Percentiles rank a stretch among this genome's conserved stretches.
Conservation (phyloP, 2,113 vertebrate genomes). For the Sprattus sprattus region DNA sequence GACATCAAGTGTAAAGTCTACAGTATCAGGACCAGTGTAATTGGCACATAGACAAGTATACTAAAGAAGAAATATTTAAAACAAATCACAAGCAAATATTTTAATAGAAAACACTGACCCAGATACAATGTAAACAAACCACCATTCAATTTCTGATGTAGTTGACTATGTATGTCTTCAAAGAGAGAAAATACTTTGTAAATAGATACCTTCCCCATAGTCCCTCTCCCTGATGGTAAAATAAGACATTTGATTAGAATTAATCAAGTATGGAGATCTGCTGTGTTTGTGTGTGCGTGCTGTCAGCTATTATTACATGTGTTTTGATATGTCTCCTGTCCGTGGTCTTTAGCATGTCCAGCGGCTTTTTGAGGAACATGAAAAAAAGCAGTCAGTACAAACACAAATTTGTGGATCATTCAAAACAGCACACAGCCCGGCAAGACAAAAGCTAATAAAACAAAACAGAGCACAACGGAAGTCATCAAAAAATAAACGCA, state of each 20-base stretch:
- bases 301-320: background rate
- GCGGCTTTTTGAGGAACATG: no score
- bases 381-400: no score
- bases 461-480: background rate
- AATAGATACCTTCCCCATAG: background rate
- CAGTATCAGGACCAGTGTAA: background rate
- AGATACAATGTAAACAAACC: background rate
- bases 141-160: background rate
- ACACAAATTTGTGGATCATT: no score
- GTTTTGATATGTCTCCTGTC: background rate
- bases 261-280: background rate
- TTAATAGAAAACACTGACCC: slow-evolving; percentile 3
- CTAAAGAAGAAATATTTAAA: background rate
- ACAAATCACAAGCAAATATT: background rate
- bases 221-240: background rate
- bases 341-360: background rate
- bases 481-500: background rate
- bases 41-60: background rate
- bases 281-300: background rate
- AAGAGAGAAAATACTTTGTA: background rate
- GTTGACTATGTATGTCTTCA: background rate
- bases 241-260: background rate
- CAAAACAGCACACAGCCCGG: no score
- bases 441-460: background rate
- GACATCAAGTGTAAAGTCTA: background rate